These are phyloP conservation scores for Archips xylosteana DNA, from an alignment of 2,888 invertebrate genomes.

Conservation along the genomic window DNA sequence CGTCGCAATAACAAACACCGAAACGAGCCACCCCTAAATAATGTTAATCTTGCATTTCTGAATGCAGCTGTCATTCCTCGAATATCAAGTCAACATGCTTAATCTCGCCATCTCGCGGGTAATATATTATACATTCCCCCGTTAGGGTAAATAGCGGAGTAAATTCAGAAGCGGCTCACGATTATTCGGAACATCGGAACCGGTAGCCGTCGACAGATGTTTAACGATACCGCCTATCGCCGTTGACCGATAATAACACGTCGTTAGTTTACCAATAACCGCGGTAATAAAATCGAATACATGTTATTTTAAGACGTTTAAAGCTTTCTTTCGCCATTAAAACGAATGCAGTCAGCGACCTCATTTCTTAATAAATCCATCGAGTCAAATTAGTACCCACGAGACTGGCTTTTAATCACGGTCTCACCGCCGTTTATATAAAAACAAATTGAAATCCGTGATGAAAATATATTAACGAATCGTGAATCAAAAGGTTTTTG, in stretches of 20 bases:
- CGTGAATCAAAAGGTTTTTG: constrained; percentile 46
- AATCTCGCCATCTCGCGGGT: constrained; percentile 41
- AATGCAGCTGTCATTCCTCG: constrained; percentile 39
- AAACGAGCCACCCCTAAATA: constrained; percentile 35
- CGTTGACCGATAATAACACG: constrained; percentile 34
- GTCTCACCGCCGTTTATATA: constrained; percentile 40
- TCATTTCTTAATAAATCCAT: constrained; percentile 33
- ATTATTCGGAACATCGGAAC: constrained; percentile 34
- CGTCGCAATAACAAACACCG: constrained; percentile 34
- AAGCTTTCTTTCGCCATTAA: constrained; percentile 34
- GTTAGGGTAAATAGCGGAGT: constrained; percentile 38
- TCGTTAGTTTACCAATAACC: constrained; percentile 40
- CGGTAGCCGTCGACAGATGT: constrained; percentile 41
- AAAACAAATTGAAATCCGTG: constrained; percentile 44
- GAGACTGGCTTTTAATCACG: constrained; percentile 45
- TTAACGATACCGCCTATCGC: constrained; percentile 40
- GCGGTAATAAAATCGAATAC: constrained; percentile 30
- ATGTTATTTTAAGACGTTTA: constrained; percentile 38
- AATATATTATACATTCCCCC: constrained; percentile 37
- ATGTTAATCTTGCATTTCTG: constrained; percentile 39
- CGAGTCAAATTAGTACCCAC: constrained; percentile 29
- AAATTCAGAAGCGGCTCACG: constrained; percentile 38
- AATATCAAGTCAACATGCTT: constrained; percentile 33
- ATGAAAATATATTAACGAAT: constrained; percentile 47
- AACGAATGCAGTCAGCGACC: constrained; percentile 26